Evolutionary conservation across 2,797 vertebrate genomes (phyloP), one percentile per base, ranked within the genome.

Genomic region (Brotogeris chrysoptera): DNA sequence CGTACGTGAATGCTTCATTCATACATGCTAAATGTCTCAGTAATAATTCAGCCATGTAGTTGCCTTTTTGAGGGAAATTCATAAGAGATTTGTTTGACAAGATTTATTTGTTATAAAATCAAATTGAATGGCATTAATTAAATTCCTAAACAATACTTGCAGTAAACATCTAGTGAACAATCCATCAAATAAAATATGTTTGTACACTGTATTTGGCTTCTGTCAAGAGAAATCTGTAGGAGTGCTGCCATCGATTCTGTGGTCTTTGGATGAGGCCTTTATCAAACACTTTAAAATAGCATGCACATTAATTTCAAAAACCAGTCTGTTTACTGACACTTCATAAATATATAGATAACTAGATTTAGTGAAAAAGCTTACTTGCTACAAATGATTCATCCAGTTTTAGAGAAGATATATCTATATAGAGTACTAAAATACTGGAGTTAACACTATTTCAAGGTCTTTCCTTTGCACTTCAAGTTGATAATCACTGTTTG

Each of bases 281-380:
- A 53, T 76, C 43, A 83, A 94, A 44, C 63, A 90, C 44, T 90
- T 77, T 79, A 84, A 96, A 96, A 84, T 84, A 80, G 72, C 28
- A 18, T 52, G n/a, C 52, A 32, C 68, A 88, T 93, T 91, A 86
- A 93, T 93, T 93, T 93, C 77, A 91, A 93, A 88, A 93, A 52
- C 60, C 63, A 43, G 70, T 19, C 64, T 86, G 38, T 66, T 81
- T 39, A 12, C 47, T 66, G 63, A 49, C 83, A 81, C 36, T 79
- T 86, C 73, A 61, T 76, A 76, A 93, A 90, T 87, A 76, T 27
- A 44, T 27, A 55, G 46, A 91, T 47, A 63, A 86, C 36, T 52
- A 47, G n/a, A 88, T 86, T 68, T 71, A 71, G 63, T n/a, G 70
- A 73, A 73, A 88, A 86, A 91, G 15, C 65, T 72, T 78, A 34